These are phyloP conservation scores for Ciconia boyciana DNA, from an alignment of 2,113 vertebrate genomes.

Conservation along the genomic window DNA sequence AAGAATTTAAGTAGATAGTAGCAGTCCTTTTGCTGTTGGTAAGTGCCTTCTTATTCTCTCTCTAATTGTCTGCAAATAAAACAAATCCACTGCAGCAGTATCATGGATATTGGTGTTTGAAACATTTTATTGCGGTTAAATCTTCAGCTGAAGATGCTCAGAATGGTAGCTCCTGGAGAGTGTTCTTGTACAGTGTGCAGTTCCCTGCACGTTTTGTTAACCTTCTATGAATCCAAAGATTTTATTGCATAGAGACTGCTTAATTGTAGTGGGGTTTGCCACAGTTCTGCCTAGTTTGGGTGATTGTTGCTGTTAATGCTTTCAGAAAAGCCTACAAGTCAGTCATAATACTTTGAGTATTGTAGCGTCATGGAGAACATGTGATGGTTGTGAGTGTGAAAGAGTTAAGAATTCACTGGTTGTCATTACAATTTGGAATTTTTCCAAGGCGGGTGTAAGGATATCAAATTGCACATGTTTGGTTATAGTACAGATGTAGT, in stretches of 20 bases:
- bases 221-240: neutral
- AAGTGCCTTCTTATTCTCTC: constrained; percentile 22
- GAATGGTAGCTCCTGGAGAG: neutral
- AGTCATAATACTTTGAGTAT: neutral
- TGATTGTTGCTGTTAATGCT: neutral
- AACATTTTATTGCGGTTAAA: neutral
- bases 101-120: neutral
- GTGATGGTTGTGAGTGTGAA: neutral
- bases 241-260: neutral
- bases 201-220: neutral
- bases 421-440: neutral
- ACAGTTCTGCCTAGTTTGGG: neutral
- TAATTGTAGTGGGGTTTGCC: neutral
- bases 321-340: neutral
- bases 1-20: constrained; percentile 4
- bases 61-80: neutral
- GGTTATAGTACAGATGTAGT: neutral
- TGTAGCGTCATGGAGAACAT: neutral
- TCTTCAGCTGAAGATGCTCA: neutral
- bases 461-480: neutral
- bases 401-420: neutral
- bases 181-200: neutral
- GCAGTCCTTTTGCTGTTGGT: neutral
- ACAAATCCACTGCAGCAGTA: neutral
- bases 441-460: neutral